Percentiles rank a stretch among this genome's conserved stretches.
Evolutionary conservation across 2,113 vertebrate genomes (phyloP).

Genomic region (Oreochromis tanganicae): DNA sequence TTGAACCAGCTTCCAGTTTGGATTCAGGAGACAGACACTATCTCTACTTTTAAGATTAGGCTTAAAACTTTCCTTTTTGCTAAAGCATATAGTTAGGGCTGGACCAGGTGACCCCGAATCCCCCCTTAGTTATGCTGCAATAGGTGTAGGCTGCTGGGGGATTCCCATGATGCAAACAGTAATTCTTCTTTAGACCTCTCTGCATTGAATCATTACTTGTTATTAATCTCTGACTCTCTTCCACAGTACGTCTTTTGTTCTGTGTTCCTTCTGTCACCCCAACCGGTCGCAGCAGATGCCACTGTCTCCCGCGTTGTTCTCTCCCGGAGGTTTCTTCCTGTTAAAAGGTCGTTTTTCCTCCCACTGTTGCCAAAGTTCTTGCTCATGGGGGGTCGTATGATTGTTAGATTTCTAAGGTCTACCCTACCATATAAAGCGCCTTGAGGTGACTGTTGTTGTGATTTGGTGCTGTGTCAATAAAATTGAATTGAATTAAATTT

Average conservation of each 20-base stretch:
- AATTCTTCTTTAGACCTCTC: not conserved
- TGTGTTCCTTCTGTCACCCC: not conserved
- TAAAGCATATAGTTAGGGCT: not conserved
- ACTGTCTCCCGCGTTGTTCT: not conserved
- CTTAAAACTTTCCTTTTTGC: rapidly evolving
- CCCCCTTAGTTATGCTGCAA: rapidly evolving
- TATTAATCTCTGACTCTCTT: not conserved
- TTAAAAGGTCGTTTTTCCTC: not conserved
- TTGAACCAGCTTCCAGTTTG: rapidly evolving
- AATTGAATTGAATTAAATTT: not conserved
- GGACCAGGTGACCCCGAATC: rapidly evolving
- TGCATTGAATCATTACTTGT: not conserved
- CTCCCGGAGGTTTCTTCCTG: rapidly evolving
- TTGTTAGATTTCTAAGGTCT: not conserved
- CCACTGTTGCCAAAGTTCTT: not conserved
- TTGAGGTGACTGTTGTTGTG: not conserved
- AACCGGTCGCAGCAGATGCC: not conserved
- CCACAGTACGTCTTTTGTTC: not conserved
- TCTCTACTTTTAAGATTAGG: rapidly evolving
- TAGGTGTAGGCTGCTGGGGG: not conserved
- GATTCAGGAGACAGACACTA: rapidly evolving
- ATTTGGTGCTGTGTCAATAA: not conserved
- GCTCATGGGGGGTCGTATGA: rapidly evolving
- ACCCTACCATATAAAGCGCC: not conserved
- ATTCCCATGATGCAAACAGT: not conserved